Percentiles rank a stretch among this genome's conserved stretches.
Evolutionary conservation across 2,113 vertebrate genomes (phyloP).

Genomic region (Sorex fumeus): DNA sequence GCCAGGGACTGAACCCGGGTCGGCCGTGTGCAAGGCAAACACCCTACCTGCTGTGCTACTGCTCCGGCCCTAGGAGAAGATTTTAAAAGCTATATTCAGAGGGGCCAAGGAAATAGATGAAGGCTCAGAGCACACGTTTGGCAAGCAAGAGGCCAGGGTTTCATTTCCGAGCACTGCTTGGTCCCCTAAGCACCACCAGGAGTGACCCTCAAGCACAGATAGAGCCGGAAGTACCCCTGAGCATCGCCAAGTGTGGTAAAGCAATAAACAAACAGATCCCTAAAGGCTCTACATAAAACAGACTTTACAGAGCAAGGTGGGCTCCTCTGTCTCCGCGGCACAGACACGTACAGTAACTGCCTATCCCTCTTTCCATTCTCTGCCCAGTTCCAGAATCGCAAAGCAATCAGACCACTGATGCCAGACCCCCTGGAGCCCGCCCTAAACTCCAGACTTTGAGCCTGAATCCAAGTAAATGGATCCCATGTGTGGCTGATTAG

Average conservation of each 20-base stretch:
- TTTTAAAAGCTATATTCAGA: no score
- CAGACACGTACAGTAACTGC: rapidly evolving
- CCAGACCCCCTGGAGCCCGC: rapidly evolving
- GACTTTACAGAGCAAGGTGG: not conserved
- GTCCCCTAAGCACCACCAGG: no score
- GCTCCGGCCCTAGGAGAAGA: not conserved
- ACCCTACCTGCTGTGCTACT: no score
- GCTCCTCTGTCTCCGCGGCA: rapidly evolving
- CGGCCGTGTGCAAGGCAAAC: no score
- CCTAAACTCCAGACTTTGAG: no score
- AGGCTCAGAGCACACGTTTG: not conserved
- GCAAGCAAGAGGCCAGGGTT: no score
- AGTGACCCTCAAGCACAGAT: no score
- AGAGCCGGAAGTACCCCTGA: no score
- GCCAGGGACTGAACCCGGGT: no score
- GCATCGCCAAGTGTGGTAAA: no score
- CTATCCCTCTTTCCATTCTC: rapidly evolving
- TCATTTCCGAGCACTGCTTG: no score
- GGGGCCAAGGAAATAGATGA: not conserved
- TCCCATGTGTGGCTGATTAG: not conserved
- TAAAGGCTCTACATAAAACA: not conserved
- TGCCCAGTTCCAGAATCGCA: not conserved
- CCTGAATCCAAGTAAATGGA: not conserved
- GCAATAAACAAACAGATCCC: no score
- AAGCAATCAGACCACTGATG: not conserved